Base-by-base conservation (phyloP, 1,140 invertebrate genomes). In the Nephotettix cincticeps region DNA sequence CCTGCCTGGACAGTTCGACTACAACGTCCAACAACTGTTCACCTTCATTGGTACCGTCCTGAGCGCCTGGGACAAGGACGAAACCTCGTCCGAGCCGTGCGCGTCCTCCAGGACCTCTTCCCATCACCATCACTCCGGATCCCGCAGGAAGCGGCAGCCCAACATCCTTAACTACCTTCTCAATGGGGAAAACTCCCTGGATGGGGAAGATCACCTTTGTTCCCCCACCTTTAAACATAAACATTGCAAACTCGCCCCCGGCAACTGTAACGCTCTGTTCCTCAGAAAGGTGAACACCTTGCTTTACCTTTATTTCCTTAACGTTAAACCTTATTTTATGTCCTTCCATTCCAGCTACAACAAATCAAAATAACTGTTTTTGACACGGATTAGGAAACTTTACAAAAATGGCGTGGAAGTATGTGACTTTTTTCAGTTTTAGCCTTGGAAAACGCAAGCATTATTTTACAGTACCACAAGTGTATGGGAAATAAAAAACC, bases 181-280 rank as follows among this genome's bases (percentile, higher is more conserved):
- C 47, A 73, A 66, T 23, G 70, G 72, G 23, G 74, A 75, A 27
- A 64, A 64, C 4, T 47, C 65, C 54, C 61, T 74, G 43, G 75
- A 73, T 23, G 73, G 74, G 4, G 74, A 72, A n/a, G 74, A 74
- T 27, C 71, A 69, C 40, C 40, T 74, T 25, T 75, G 78, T 23
- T 75, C 74, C 13, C 72, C 74, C 11, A 65, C 71, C 45, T 78
- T 75, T 63, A 76, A 74, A 68, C 90, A 92, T 80, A 85, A 87
- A 73, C 90, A 92, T 77, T 91, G 89, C 87, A 88, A 90, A 76
- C 87, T 88, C 68, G 88, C 89, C 32, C 85, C 89, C 43, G 88
- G 89, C 77, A 86, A 88, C 68, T 92, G 90, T 81, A 91, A 91
- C 78, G 89, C 90, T 80, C 80, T 87, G 63, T 91, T 91, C 80